Conservation (phyloP, 2,113 vertebrate species). For the Hystrix brachyura region DNA sequence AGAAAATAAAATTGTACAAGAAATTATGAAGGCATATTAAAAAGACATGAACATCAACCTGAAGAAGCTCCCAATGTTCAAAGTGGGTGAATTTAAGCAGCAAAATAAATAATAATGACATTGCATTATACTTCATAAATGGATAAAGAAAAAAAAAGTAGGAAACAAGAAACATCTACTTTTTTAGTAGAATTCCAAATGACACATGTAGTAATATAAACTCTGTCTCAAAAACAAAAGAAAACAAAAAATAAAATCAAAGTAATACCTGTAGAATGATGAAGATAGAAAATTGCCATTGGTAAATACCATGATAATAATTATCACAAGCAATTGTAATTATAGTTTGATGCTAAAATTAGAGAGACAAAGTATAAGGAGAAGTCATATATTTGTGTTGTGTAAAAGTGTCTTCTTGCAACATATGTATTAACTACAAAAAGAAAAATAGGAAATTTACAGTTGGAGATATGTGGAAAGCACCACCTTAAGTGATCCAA, state of each 20-base stretch:
- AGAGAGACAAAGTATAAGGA: background rate
- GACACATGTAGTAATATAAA: background rate
- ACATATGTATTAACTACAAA: background rate
- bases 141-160: background rate
- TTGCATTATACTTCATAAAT: background rate
- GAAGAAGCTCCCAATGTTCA: background rate
- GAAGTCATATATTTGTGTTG: background rate
- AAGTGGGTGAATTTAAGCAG: background rate
- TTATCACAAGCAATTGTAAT: background rate
- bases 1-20: background rate
- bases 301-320: background rate
- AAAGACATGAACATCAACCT: background rate
- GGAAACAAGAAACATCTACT: background rate
- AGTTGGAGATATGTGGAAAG: background rate
- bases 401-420: background rate
- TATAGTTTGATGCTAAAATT: background rate
- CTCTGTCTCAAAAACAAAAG: background rate
- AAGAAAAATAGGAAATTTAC: background rate
- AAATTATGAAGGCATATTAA: background rate
- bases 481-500: background rate
- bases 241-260: too few relatives aligned
- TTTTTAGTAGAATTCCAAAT: background rate
- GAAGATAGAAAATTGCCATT: background rate
- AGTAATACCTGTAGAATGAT: background rate
- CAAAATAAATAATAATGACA: background rate